Percentiles rank a stretch among this genome's conserved stretches.
Conservation (phyloP, 1,140 invertebrate genomes). For the Periplaneta americana region DNA sequence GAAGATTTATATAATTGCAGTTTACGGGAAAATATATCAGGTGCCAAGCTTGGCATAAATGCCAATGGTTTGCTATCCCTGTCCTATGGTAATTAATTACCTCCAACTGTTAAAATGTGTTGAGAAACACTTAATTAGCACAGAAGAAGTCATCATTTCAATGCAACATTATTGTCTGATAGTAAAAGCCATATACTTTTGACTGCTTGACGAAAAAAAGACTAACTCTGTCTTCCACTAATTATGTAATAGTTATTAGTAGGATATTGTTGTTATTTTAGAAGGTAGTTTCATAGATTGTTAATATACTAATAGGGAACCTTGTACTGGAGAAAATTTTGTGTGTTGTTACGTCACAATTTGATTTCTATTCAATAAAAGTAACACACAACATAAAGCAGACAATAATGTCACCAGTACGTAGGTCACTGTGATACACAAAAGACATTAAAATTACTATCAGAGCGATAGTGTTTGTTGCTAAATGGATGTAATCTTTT, state of each 20-base stretch:
- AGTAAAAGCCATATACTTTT: background rate
- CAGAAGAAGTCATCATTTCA: background rate
- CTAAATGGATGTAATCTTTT: background rate
- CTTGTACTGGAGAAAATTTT: background rate
- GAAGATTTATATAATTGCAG: too few relatives aligned
- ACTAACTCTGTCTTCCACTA: background rate
- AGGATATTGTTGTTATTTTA: background rate
- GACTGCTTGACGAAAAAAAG: background rate
- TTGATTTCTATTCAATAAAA: background rate
- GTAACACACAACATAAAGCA: background rate
- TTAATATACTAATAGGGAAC: background rate
- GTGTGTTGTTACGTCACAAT: background rate
- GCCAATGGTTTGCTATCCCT: too few relatives aligned
- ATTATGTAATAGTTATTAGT: background rate
- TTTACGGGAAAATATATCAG: too few relatives aligned
- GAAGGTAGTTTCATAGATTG: background rate
- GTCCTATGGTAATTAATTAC: too few relatives aligned
- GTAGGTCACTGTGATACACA: background rate
- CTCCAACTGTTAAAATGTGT: background rate
- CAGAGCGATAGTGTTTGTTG: background rate
- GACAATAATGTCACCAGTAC: background rate
- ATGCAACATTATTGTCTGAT: background rate
- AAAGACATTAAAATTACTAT: background rate
- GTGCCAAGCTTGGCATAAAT: too few relatives aligned
- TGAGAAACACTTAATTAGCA: background rate